These are phyloP conservation scores for Epizoanthus stellaris DNA, from an alignment of 92 coral and sea anemone genomes.

Conservation along the genomic window DNA sequence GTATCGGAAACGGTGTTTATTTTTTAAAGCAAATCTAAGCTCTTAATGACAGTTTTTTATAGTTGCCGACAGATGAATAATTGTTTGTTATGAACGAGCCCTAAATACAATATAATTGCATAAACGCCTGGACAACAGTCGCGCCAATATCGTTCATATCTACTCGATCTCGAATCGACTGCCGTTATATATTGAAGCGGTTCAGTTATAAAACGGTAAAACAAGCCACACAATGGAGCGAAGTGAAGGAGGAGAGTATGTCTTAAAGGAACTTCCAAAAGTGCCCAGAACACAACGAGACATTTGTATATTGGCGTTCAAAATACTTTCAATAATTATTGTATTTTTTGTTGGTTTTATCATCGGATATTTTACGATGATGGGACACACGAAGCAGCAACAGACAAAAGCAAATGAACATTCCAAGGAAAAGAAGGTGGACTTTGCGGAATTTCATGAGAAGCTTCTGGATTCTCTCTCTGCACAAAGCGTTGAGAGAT, in stretches of 20 bases:
- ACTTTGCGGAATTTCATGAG: slow-evolving; percentile 44
- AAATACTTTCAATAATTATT: slow-evolving; percentile 50
- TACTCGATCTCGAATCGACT: not conserved
- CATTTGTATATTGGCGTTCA: slow-evolving; percentile 46
- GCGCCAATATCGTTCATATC: slow-evolving; percentile 23
- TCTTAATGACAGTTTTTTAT: slow-evolving; percentile 11
- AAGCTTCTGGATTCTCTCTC: slow-evolving; percentile 51
- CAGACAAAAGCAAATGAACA: not conserved
- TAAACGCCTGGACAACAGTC: slow-evolving; percentile 4
- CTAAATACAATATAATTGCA: slow-evolving; percentile 34
- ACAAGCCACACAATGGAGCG: not conserved
- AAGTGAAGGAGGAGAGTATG: not conserved
- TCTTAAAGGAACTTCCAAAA: slow-evolving; percentile 17
- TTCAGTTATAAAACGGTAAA: not conserved
- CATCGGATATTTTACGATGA: slow-evolving; percentile 68
- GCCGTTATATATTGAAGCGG: not conserved
- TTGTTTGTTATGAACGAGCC: not conserved
- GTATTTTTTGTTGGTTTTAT: slow-evolving; percentile 70
- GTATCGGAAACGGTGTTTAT: slow-evolving; percentile 15
- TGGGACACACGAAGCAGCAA: slow-evolving; percentile 10
- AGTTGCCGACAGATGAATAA: slow-evolving; percentile 35
- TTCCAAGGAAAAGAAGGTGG: not conserved
- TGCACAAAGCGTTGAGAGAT: slow-evolving; percentile 63
- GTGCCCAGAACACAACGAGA: slow-evolving; percentile 21
- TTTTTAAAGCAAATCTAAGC: not conserved